phyloP scores from a whole-genome alignment of 2,888 invertebrate genomes.

The Helicoverpa assulta region DNA sequence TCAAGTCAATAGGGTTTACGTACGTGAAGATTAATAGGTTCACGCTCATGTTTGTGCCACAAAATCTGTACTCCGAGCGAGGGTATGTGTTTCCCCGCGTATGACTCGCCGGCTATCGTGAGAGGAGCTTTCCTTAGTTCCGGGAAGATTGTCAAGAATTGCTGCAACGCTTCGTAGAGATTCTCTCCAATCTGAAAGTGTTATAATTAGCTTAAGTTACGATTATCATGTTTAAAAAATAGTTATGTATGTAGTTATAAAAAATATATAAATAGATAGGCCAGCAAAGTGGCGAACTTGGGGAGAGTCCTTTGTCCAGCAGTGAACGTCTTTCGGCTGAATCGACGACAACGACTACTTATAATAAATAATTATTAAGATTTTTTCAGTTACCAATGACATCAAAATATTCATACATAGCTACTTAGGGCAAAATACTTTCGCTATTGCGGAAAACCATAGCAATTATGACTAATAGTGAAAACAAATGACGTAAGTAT shows the following conservation, averaged over 20 bases:
- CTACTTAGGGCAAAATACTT: too few species aligned
- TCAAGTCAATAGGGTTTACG: background rate
- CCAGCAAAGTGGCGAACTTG: too few species aligned
- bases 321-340: too few species aligned
- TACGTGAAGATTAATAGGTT: slow-evolving; percentile 88
- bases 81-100: slow-evolving; percentile 91
- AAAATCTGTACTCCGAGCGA: slow-evolving; percentile 91
- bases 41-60: slow-evolving; percentile 79
- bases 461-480: background rate
- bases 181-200: slow-evolving; percentile 89
- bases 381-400: too few species aligned
- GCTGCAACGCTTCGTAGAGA: slow-evolving; percentile 90
- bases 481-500: slow-evolving; percentile 12
- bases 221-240: too few species aligned
- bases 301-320: too few species aligned
- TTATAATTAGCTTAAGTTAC: background rate
- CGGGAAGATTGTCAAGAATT: slow-evolving; percentile 92
- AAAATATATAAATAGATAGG: too few species aligned
- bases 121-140: slow-evolving; percentile 90
- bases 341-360: too few species aligned
- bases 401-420: too few species aligned
- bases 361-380: too few species aligned
- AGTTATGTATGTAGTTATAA: background rate
- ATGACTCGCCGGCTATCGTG: slow-evolving; percentile 92
- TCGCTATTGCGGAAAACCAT: background rate